Conservation (phyloP, 2,113 vertebrate genomes). For the Dipodomys merriami region DNA sequence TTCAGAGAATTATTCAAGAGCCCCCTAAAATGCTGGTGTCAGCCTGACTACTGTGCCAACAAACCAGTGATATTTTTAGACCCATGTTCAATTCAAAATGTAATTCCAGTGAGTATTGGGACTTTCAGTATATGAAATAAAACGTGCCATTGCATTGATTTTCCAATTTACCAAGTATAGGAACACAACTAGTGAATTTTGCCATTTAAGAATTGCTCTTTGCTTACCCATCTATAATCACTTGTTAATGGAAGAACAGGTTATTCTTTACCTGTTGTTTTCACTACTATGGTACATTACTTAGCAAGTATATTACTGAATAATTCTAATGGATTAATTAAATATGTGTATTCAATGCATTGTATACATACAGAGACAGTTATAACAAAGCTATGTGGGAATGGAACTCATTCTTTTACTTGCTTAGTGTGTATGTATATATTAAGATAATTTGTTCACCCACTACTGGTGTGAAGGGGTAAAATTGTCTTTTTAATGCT, state of each 20-base stretch:
- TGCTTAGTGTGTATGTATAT: neutral
- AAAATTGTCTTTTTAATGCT: slow-evolving; percentile 55
- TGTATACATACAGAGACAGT: neutral
- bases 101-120: slow-evolving; percentile 1
- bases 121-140: slow-evolving; percentile 6
- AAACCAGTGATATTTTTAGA: slow-evolving; percentile 52
- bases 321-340: slow-evolving; percentile 10
- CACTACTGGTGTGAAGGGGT: slow-evolving; percentile 27
- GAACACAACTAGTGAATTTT: slow-evolving; percentile 34
- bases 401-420: slow-evolving; percentile 11
- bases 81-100: slow-evolving; percentile 33
- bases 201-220: neutral
- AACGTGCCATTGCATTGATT: slow-evolving; percentile 40
- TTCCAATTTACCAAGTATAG: slow-evolving; percentile 32
- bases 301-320: slow-evolving; percentile 29
- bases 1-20: neutral
- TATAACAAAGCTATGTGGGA: slow-evolving; percentile 25
- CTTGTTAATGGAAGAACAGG: slow-evolving; percentile 34
- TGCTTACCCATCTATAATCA: neutral
- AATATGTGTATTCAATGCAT: neutral
- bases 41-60: neutral
- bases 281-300: neutral
- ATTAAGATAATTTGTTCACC: slow-evolving; percentile 66
- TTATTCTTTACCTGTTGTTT: neutral
- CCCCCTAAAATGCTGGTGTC: neutral